Percentiles rank a stretch among this genome's conserved stretches.
Conservation (phyloP, 2,113 vertebrate species). For the Microcebus jonahi region DNA sequence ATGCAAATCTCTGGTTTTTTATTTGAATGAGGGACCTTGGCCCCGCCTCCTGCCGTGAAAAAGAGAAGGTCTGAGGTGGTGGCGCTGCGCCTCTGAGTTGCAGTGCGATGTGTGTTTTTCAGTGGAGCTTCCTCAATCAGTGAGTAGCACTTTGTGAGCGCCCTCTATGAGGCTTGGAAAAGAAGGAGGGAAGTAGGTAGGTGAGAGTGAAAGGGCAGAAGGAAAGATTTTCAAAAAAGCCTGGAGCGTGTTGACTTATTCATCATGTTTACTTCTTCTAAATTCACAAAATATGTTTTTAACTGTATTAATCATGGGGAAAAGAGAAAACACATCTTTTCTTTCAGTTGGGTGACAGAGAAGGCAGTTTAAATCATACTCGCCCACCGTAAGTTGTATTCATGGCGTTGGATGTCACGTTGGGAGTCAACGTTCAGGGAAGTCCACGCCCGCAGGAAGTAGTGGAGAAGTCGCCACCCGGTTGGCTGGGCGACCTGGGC, state of each 20-base stretch:
- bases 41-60: constrained; percentile 70
- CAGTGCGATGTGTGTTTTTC: neutral
- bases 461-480: neutral
- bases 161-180: constrained; percentile 26
- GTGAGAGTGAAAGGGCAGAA: constrained; percentile 22
- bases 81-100: constrained; percentile 59
- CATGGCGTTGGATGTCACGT: neutral
- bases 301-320: neutral
- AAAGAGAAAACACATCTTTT: neutral
- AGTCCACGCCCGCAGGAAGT: neutral
- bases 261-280: neutral
- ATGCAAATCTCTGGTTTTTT: constrained; percentile 79
- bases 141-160: constrained; percentile 53
- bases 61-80: constrained; percentile 9
- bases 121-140: neutral
- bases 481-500: neutral
- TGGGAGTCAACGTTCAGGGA: neutral
- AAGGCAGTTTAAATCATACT: neutral
- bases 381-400: neutral
- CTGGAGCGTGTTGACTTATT: neutral
- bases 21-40: constrained; percentile 79
- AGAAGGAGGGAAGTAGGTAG: neutral
- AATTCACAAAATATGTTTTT: neutral
- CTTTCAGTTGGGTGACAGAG: neutral
- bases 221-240: neutral